Conservation (phyloP, 2,113 vertebrate genomes). For the Kryptolebias marmoratus region DNA sequence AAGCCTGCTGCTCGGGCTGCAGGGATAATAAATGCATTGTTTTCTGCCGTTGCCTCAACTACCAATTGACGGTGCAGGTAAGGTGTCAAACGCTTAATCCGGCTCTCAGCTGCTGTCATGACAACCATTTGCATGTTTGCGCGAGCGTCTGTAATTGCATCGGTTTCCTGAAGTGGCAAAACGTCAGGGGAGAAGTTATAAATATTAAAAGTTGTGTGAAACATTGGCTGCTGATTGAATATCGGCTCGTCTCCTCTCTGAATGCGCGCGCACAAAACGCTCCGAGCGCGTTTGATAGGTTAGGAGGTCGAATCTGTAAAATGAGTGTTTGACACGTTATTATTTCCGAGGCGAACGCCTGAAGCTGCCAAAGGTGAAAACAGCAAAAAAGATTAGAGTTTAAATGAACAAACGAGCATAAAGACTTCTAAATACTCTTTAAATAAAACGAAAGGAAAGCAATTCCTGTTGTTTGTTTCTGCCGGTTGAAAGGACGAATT, state of each 20-base stretch:
- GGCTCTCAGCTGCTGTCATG: constrained; percentile 74
- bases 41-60: constrained; percentile 64
- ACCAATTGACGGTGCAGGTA: constrained; percentile 64
- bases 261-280: constrained; percentile 14
- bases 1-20: constrained; percentile 19
- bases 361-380: not conserved
- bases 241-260: not conserved
- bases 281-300: constrained; percentile 24
- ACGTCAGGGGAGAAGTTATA: constrained; percentile 6
- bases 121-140: constrained; percentile 66
- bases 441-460: not conserved
- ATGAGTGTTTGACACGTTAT: not conserved
- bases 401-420: not conserved
- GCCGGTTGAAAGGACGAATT: not conserved
- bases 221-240: constrained; percentile 1
- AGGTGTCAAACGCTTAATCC: constrained; percentile 51
- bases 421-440: not conserved
- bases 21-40: constrained; percentile 66
- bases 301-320: not conserved
- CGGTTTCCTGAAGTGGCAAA: constrained; percentile 13
- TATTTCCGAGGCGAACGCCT: not conserved
- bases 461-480: not conserved
- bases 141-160: constrained; percentile 48
- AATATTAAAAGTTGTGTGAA: constrained; percentile 30
- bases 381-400: not conserved